These are phyloP conservation scores for Muscicapa comitata DNA, from an alignment of 2,797 vertebrate genomes.

Conservation along the genomic window DNA sequence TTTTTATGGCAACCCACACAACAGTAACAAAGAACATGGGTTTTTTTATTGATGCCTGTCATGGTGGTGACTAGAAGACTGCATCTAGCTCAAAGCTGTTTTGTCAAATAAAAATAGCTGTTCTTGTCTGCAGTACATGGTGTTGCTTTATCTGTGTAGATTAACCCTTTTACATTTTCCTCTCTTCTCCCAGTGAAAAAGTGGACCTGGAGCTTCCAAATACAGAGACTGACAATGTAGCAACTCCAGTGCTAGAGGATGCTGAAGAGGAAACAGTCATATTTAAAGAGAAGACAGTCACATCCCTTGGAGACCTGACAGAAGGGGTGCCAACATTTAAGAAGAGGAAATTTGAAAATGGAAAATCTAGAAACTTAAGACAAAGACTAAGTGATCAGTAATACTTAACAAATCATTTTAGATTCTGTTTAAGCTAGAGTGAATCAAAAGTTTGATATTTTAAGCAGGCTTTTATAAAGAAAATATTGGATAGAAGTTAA, in stretches of 20 bases:
- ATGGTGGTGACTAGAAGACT: not conserved
- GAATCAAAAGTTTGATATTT: constrained; percentile 43
- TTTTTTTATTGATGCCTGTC: not conserved
- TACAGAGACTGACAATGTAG: constrained; percentile 65
- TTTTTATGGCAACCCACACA: not conserved
- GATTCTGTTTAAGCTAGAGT: not conserved
- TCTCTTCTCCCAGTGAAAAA: constrained; percentile 73
- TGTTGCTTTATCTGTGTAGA: not conserved
- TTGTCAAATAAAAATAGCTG: not conserved
- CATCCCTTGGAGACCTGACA: constrained; percentile 84
- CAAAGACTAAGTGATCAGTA: constrained; percentile 86
- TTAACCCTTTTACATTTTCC: not conserved
- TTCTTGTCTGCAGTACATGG: not conserved
- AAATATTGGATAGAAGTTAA: constrained; percentile 41
- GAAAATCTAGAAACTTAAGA: constrained; percentile 88
- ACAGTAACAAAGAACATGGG: not conserved
- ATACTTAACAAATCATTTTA: not conserved
- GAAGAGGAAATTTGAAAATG: constrained; percentile 89
- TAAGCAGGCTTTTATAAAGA: constrained; percentile 49
- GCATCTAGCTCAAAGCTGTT: not conserved
- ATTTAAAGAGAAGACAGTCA: constrained; percentile 93
- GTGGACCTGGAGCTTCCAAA: constrained; percentile 90
- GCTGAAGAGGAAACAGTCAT: constrained; percentile 80
- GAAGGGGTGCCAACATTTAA: constrained; percentile 81
- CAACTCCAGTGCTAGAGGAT: constrained; percentile 50